Conservation (phyloP, 2,888 invertebrate species). For the Cheilosia pagana region DNA sequence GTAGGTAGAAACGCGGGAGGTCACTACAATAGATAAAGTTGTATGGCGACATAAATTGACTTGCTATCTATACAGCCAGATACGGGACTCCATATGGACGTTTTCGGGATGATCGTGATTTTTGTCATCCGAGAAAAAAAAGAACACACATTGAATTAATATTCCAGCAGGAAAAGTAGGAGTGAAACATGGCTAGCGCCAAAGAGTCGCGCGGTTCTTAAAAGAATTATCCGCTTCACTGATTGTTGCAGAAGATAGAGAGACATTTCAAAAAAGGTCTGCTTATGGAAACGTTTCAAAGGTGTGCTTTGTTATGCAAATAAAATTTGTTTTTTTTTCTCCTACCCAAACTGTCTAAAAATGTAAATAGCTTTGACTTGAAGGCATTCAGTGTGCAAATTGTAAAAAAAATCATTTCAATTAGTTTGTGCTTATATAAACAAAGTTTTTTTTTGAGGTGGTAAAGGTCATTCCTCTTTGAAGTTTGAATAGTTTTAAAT, state of each 20-base stretch:
- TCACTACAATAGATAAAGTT: neutral
- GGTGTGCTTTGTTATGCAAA: conserved; percentile 60
- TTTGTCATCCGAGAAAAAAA: neutral
- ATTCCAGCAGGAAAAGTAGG: neutral
- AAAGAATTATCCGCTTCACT: neutral
- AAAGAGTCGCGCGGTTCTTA: conserved; percentile 9
- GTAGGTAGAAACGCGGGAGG: conserved; percentile 44
- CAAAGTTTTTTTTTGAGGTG: neutral
- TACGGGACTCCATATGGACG: neutral
- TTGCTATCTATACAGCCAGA: conserved; percentile 3
- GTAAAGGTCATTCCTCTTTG: neutral
- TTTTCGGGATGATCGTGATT: conserved; percentile 2
- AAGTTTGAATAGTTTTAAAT: neutral
- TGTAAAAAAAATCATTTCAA: conserved; percentile 9
- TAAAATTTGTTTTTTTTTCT: conserved; percentile 5
- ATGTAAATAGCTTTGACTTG: conserved; percentile 21
- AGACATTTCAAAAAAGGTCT: neutral
- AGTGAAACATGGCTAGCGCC: conserved; percentile 32
- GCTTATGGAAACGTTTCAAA: conserved; percentile 11
- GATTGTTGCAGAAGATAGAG: conserved; percentile 16
- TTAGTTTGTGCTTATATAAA: neutral
- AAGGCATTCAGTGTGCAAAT: conserved; percentile 13
- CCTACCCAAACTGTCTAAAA: too few species aligned
- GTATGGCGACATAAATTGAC: conserved; percentile 10
- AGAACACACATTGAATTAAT: neutral